phyloP scores from a whole-genome alignment of 2,797 vertebrate genomes.

The Silurus aristotelis region DNA sequence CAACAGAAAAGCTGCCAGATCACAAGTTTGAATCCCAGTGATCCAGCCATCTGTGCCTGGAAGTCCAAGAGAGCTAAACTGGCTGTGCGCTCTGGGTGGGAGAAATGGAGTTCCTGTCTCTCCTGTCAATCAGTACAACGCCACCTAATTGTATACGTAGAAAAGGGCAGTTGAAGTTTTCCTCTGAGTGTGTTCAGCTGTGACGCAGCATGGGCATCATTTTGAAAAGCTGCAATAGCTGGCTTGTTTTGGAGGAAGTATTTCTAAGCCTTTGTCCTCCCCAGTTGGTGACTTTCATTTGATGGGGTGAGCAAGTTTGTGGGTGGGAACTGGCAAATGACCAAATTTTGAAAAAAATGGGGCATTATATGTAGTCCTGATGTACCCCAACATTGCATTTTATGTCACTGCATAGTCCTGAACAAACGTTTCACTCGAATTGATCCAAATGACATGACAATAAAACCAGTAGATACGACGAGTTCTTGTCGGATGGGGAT shows the following conservation, averaged over 20 bases:
- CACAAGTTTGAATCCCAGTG: constrained; percentile 1
- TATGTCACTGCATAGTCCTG: background rate
- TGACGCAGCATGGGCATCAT: background rate
- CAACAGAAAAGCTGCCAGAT: background rate
- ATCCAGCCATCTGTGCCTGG: constrained; percentile 1
- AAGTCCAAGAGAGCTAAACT: background rate
- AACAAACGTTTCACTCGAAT: background rate
- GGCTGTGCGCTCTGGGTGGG: background rate
- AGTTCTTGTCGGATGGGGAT: no score
- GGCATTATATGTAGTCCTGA: background rate
- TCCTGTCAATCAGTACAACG: background rate
- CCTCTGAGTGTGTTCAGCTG: background rate
- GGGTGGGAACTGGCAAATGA: background rate
- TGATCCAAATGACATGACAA: background rate
- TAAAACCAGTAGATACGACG: background rate
- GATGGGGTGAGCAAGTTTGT: background rate
- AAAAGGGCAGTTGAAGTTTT: background rate
- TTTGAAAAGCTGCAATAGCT: background rate
- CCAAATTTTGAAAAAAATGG: background rate
- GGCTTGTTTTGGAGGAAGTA: background rate
- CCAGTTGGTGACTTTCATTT: background rate
- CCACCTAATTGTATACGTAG: background rate
- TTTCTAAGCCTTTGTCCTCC: background rate
- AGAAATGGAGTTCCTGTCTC: background rate
- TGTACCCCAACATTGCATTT: background rate